These are phyloP conservation scores for Pseudochirops cupreus DNA, from an alignment of 2,797 vertebrate genomes.

Conservation along the genomic window DNA sequence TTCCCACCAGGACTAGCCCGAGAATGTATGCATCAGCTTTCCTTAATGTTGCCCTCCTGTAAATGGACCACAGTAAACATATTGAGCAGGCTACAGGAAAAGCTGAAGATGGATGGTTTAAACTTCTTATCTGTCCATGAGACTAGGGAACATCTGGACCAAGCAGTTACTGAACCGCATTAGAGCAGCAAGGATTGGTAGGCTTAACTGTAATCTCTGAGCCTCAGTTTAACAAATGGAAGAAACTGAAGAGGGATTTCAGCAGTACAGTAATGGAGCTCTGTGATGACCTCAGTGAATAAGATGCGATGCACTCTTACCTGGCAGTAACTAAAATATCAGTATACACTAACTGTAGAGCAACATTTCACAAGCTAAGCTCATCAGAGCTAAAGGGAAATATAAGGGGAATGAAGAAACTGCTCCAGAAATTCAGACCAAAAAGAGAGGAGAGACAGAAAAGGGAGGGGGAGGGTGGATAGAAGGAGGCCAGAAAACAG, in stretches of 20 bases:
- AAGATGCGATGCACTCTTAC: conserved; percentile 55
- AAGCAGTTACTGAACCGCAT: conserved; percentile 73
- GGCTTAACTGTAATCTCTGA: conserved; percentile 61
- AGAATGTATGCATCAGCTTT: conserved; percentile 74
- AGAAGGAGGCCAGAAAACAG: background rate
- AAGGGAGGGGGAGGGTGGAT: background rate
- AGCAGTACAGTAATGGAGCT: conserved; percentile 53
- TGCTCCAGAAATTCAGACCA: conserved; percentile 21
- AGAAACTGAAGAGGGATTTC: conserved; percentile 64
- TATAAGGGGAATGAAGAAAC: conserved; percentile 36
- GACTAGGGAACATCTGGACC: conserved; percentile 77
- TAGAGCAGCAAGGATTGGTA: conserved; percentile 61
- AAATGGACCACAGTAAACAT: conserved; percentile 79
- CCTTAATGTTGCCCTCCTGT: conserved; percentile 78
- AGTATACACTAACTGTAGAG: conserved; percentile 13
- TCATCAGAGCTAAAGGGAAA: background rate
- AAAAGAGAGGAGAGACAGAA: background rate
- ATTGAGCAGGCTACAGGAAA: conserved; percentile 76
- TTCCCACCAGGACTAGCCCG: conserved; percentile 59
- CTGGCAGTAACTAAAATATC: conserved; percentile 57
- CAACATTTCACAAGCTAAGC: background rate
- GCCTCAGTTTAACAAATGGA: conserved; percentile 74
- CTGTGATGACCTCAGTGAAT: conserved; percentile 50
- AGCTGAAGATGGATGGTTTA: conserved; percentile 74
- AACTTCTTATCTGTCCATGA: conserved; percentile 75